phyloP scores from a whole-genome alignment of 2,113 vertebrate genomes.

The Apaloderma vittatum region DNA sequence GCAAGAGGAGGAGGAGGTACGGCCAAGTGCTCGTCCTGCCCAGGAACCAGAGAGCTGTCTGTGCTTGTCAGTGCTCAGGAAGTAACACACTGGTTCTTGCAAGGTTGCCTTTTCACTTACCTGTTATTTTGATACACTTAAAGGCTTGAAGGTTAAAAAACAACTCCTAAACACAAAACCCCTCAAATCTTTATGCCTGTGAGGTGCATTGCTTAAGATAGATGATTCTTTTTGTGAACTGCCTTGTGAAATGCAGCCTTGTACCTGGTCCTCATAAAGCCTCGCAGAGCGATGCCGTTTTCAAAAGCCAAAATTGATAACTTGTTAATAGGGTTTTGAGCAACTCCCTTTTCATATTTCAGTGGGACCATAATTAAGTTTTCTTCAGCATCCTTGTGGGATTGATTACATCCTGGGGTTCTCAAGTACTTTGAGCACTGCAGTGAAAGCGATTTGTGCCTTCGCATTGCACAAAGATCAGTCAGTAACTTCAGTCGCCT shows the following conservation, averaged over 20 bases:
- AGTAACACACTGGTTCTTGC: not conserved
- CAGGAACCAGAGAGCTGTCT: not conserved
- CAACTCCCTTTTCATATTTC: not conserved
- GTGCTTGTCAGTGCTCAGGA: fast-evolving
- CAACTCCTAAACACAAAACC: not conserved
- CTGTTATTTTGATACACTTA: not conserved
- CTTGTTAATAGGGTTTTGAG: not conserved
- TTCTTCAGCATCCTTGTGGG: not conserved
- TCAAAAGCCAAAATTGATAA: not conserved
- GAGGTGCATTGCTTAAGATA: not conserved
- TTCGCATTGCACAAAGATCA: not conserved
- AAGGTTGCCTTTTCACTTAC: not conserved
- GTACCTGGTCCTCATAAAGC: not conserved
- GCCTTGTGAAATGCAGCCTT: not conserved
- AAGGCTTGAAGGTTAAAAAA: not conserved
- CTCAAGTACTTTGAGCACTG: not conserved
- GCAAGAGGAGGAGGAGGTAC: not conserved
- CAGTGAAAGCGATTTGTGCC: not conserved
- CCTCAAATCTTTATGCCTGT: not conserved
- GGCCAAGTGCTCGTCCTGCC: not conserved
- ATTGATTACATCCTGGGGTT: not conserved
- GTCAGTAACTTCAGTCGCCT: not conserved
- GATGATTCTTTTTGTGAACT: not conserved
- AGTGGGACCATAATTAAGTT: not conserved
- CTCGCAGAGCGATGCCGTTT: not conserved